Evolutionary conservation across 1,140 invertebrate genomes (phyloP).

Genomic region (Calycopis cecrops): DNA sequence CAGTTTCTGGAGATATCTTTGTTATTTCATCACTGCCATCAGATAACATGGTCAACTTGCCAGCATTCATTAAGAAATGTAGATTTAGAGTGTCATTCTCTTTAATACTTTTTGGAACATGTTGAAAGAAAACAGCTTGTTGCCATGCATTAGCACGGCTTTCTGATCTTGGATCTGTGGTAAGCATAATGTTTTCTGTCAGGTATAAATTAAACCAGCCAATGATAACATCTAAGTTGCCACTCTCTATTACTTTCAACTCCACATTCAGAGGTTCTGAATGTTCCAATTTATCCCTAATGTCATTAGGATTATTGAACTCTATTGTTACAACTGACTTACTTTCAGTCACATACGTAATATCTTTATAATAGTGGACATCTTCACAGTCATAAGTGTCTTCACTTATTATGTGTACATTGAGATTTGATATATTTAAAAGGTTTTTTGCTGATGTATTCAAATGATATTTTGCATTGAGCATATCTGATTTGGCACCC

Average conservation of each 20-base stretch:
- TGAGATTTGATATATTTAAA: conserved; percentile 57
- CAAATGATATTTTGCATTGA: conserved; percentile 64
- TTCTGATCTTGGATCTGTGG: conserved; percentile 68
- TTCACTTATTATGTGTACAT: conserved; percentile 41
- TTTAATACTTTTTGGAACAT: conserved; percentile 49
- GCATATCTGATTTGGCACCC: conserved; percentile 72
- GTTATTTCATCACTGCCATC: conserved; percentile 39
- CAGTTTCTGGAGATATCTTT: conserved; percentile 60
- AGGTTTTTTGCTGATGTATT: conserved; percentile 40
- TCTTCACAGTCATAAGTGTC: conserved; percentile 84
- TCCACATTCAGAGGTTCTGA: conserved; percentile 53
- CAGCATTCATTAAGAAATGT: conserved; percentile 63
- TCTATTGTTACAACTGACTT: conserved; percentile 76
- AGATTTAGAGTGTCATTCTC: conserved; percentile 53
- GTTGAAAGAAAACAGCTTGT: conserved; percentile 80
- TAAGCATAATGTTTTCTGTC: conserved; percentile 78
- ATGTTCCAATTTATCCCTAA: conserved; percentile 61
- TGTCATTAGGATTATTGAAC: conserved; percentile 78
- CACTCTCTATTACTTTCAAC: conserved; percentile 57
- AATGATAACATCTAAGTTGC: conserved; percentile 79
- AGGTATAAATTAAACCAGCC: conserved; percentile 85
- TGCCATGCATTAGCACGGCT: conserved; percentile 82
- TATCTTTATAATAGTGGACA: conserved; percentile 74
- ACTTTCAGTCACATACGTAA: conserved; percentile 78
- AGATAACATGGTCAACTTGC: conserved; percentile 43